Evolutionary conservation across 2,888 invertebrate species (phyloP).

Genomic region (Drosophila formosana): DNA sequence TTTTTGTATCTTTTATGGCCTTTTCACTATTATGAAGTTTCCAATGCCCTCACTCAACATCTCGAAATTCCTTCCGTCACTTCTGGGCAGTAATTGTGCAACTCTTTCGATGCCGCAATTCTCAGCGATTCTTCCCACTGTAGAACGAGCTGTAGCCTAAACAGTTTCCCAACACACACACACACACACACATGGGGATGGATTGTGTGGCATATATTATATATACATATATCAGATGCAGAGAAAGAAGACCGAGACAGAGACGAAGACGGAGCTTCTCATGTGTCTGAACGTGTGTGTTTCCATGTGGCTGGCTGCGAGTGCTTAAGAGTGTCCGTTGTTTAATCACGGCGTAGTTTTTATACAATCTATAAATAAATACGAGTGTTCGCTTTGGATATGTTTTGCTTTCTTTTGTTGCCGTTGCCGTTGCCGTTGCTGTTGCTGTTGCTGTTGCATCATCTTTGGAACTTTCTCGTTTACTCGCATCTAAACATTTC

Average conservation of each 20-base stretch:
- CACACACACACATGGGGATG: background rate
- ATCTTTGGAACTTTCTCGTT: slow-evolving; percentile 55
- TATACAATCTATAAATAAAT: slow-evolving; percentile 51
- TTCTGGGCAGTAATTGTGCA: slow-evolving; percentile 2
- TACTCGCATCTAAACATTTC: slow-evolving; percentile 53
- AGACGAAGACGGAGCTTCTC: slow-evolving; percentile 3
- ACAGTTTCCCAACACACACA: slow-evolving; percentile 8
- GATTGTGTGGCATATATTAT: slow-evolving; percentile 1
- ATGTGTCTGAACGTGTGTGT: slow-evolving; percentile 15
- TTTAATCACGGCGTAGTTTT: slow-evolving; percentile 64
- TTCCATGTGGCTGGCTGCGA: slow-evolving; percentile 28
- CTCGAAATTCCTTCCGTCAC: background rate
- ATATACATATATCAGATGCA: slow-evolving; percentile 1
- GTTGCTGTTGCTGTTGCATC: slow-evolving; percentile 59
- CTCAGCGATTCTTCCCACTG: background rate
- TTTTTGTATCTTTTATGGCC: background rate
- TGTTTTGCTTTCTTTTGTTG: slow-evolving; percentile 41
- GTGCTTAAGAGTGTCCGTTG: slow-evolving; percentile 58
- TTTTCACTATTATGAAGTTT: background rate
- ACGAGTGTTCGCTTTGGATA: slow-evolving; percentile 41
- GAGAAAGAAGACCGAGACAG: background rate
- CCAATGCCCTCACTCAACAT: background rate
- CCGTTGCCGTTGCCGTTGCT: slow-evolving; percentile 50
- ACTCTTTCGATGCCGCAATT: slow-evolving; percentile 4
- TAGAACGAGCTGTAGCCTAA: slow-evolving; percentile 2